Evolutionary conservation across 2,888 invertebrate genomes (phyloP).

Genomic region (Limenitis camilla): DNA sequence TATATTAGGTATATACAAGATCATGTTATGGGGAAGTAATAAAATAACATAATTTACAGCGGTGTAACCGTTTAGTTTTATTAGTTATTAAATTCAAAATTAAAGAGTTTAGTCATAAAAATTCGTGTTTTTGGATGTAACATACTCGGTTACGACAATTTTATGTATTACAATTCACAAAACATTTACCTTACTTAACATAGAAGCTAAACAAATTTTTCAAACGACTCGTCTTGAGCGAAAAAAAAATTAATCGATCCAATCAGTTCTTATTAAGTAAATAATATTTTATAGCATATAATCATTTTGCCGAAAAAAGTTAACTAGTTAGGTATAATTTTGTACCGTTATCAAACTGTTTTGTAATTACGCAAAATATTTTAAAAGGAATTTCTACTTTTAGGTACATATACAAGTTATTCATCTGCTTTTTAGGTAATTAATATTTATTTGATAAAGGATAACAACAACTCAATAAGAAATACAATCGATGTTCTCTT

Average conservation of each 20-base stretch:
- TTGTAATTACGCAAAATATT: background rate
- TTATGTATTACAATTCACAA: background rate
- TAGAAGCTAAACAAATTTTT: background rate
- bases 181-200: background rate
- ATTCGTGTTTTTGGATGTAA: slow-evolving; percentile 6
- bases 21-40: slow-evolving; percentile 14
- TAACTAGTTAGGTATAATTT: background rate
- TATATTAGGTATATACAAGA: background rate
- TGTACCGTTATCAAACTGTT: background rate
- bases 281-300: no score
- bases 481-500: slow-evolving; percentile 2
- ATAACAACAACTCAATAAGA: no score
- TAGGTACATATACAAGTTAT: background rate
- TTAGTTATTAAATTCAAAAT: slow-evolving; percentile 17
- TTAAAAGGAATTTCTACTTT: background rate
- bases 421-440: no score
- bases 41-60: slow-evolving; percentile 18
- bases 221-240: background rate
- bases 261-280: no score
- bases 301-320: background rate
- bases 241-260: no score
- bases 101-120: slow-evolving; percentile 17
- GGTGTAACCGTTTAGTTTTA: slow-evolving; percentile 18
- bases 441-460: no score
- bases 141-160: slow-evolving; percentile 1